phyloP scores from a whole-genome alignment of 2,888 invertebrate species.

The Orgyia antiqua region DNA sequence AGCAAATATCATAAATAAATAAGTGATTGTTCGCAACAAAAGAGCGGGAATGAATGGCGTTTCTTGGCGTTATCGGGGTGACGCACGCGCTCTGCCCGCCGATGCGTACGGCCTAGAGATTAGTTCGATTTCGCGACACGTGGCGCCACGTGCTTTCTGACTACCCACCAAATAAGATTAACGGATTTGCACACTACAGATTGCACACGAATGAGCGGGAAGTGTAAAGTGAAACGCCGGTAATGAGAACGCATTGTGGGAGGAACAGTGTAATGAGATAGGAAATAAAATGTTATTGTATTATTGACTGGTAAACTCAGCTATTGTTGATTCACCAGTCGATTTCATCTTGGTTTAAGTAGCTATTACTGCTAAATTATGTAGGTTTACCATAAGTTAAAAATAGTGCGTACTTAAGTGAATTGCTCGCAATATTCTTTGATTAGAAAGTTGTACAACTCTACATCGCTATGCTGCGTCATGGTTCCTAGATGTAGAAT shows the following conservation, averaged over 20 bases:
- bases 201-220: slow-evolving; percentile 76
- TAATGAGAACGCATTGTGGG: slow-evolving; percentile 71
- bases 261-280: slow-evolving; percentile 40
- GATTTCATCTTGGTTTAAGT: too few species aligned
- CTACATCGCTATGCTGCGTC: too few species aligned
- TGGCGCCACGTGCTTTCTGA: slow-evolving; percentile 68
- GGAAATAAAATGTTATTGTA: slow-evolving; percentile 19
- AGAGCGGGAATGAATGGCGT: slow-evolving; percentile 73
- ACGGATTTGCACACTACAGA: slow-evolving; percentile 78
- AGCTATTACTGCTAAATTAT: too few species aligned
- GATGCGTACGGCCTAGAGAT: slow-evolving; percentile 70
- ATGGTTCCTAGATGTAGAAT: too few species aligned
- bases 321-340: too few species aligned
- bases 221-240: slow-evolving; percentile 76
- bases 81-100: slow-evolving; percentile 69
- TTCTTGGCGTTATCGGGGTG: slow-evolving; percentile 70
- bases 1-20: slow-evolving; percentile 77
- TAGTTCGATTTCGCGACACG: slow-evolving; percentile 73
- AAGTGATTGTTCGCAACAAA: slow-evolving; percentile 74
- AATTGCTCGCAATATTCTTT: too few species aligned
- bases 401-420: too few species aligned
- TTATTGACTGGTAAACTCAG: too few species aligned
- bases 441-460: too few species aligned
- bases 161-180: slow-evolving; percentile 75
- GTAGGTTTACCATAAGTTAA: too few species aligned